Percentiles rank a stretch among this genome's conserved stretches.
Evolutionary conservation across 2,888 invertebrate genomes (phyloP).

Genomic region (Pheosia gnoma): DNA sequence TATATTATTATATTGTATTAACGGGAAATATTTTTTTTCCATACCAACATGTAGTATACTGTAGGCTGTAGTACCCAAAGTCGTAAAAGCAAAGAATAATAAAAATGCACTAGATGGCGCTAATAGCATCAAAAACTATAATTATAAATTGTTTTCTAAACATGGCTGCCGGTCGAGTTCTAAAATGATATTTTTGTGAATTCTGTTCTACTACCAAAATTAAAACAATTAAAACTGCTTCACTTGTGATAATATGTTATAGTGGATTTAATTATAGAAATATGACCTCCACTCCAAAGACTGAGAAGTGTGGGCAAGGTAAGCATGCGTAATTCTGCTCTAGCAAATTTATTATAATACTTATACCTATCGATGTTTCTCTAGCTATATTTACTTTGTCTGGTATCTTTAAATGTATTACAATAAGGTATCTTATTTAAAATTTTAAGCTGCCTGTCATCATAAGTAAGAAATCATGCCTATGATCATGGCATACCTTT

Average conservation of each 20-base stretch:
- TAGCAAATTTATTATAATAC: conserved; percentile 24
- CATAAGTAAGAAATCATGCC: too few relatives aligned
- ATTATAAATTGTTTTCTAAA: conserved; percentile 60
- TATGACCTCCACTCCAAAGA: conserved; percentile 82
- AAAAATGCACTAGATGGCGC: too few relatives aligned
- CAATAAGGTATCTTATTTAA: too few relatives aligned
- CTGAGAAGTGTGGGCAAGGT: conserved; percentile 80
- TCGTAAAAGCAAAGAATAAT: too few relatives aligned
- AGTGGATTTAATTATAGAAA: conserved; percentile 57
- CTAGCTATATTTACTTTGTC: conserved; percentile 32
- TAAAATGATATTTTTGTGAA: conserved; percentile 66
- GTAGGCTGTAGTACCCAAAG: too few relatives aligned
- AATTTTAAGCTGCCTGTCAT: too few relatives aligned
- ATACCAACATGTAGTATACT: too few relatives aligned
- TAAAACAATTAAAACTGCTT: conserved; percentile 41
- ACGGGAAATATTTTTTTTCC: too few relatives aligned
- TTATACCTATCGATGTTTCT: conserved; percentile 30
- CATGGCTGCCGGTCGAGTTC: conserved; percentile 79
- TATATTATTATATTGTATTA: too few relatives aligned
- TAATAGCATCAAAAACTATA: too few relatives aligned
- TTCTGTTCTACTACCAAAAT: conserved; percentile 51
- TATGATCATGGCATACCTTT: too few relatives aligned
- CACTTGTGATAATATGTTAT: conserved; percentile 69
- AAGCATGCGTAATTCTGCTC: conserved; percentile 54
- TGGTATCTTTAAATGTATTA: conserved; percentile 8